Base-by-base conservation (phyloP, 2,113 vertebrate species). In the Coptodon rendalli region DNA sequence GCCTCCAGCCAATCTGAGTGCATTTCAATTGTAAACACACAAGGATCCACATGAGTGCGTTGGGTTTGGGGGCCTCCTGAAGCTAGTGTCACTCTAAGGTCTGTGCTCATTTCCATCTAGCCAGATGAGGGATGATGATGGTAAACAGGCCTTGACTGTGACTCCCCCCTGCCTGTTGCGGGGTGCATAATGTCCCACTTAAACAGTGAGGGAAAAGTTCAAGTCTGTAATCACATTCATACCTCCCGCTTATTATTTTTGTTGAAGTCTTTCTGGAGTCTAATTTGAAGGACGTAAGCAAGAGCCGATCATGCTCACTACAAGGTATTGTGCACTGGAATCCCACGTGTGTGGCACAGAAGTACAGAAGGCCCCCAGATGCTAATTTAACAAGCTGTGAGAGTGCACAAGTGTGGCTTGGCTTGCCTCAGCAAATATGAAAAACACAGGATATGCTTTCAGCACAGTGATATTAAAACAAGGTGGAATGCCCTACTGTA, bases 101-200 rank as follows among this genome's bases (percentile, higher is more conserved):
- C 90, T 84, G 22, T 7, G 7, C 89, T 94, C 89, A 94, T 95
- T 95, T 93, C 82, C 92, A 89, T 91, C 81, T 14, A 56, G 24
- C 66, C 87, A 78, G 48, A 87, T 43, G 82, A 83, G 86, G 68
- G 87, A 89, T 86, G 87, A 85, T 87, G 87, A 78, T 57, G 88
- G 87, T 94, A 93, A 94, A 96, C 93, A 93, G 90, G 87, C 80
- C 91, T 84, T 45, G 89, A 90, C 88, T 83, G 52, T 4, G 66
- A 13, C 66, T 66, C 84, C 87, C 84, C 86, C 22, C 84, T 27
- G 86, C 82, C 88, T 83, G 80, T 80, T 82, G 43, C 40, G 0
- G 79, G 89, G 86, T 87, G 89, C 89, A 91, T 94, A 94, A 95
- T 91, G 87, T 86, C 63, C 83, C 80, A 89, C 82, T 91, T 91